phyloP scores from a whole-genome alignment of 2,797 vertebrate species.

The Bradypodion pumilum region DNA sequence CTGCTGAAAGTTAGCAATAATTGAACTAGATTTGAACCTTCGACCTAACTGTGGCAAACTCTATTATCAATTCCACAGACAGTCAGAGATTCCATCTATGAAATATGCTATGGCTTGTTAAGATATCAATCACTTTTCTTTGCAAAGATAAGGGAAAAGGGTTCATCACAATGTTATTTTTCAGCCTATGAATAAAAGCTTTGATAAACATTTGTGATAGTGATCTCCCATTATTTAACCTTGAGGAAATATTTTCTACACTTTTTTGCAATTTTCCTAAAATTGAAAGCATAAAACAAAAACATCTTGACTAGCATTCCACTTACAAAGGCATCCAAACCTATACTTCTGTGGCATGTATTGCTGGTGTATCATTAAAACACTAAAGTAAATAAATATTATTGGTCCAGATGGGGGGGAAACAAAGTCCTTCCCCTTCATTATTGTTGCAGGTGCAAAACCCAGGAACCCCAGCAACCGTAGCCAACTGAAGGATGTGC shows the following conservation, averaged over 20 bases:
- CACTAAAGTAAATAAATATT: constrained; percentile 10
- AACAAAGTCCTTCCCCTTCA: too few species aligned
- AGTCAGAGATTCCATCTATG: background rate
- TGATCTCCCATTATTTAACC: constrained; percentile 24
- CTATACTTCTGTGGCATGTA: background rate
- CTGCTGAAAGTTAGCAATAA: constrained; percentile 3
- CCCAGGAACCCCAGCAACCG: too few species aligned
- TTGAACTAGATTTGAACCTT: constrained; percentile 5
- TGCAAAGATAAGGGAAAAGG: constrained; percentile 25
- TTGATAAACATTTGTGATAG: constrained; percentile 40
- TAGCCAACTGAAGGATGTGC: too few species aligned
- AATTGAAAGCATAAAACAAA: constrained; percentile 26
- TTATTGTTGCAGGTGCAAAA: too few species aligned
- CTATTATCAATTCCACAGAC: constrained; percentile 10
- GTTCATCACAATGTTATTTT: background rate
- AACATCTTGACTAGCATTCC: constrained; percentile 4
- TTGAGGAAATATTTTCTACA: constrained; percentile 6
- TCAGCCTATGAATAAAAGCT: constrained; percentile 26
- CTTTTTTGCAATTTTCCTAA: constrained; percentile 9
- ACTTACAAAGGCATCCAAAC: constrained; percentile 1
- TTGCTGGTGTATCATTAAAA: background rate
- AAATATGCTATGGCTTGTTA: background rate
- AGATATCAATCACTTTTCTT: constrained; percentile 24
- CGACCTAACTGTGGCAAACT: background rate
- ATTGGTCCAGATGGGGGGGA: background rate